phyloP scores from a whole-genome alignment of 2,888 invertebrate genomes.

The Poecilobothrus nobilitatus region DNA sequence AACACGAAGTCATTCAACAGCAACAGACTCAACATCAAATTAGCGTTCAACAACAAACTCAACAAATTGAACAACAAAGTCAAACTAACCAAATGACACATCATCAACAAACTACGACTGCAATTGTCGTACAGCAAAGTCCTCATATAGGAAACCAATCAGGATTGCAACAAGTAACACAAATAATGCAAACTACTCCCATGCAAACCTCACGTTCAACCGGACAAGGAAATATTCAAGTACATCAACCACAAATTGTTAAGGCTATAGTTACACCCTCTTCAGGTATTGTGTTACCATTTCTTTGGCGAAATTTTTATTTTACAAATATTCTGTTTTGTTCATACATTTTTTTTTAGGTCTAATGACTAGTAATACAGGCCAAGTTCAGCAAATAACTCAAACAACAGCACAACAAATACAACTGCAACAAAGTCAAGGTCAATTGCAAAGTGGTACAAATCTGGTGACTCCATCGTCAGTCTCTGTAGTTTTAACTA shows the following conservation, averaged over 20 bases:
- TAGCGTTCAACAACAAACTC: constrained; percentile 40
- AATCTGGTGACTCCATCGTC: constrained; percentile 33
- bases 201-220: constrained; percentile 32
- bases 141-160: constrained; percentile 23
- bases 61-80: constrained; percentile 27
- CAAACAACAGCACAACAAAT: constrained; percentile 34
- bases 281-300: constrained; percentile 21
- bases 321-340: too few relatives aligned
- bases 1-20: constrained; percentile 28
- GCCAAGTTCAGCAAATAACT: constrained; percentile 46
- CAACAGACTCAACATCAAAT: constrained; percentile 48
- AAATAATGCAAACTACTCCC: constrained; percentile 28
- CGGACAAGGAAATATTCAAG: constrained; percentile 22
- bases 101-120: constrained; percentile 25
- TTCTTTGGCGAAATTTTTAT: neutral
- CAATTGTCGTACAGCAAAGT: constrained; percentile 18
- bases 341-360: too few relatives aligned
- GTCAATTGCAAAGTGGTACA: constrained; percentile 29
- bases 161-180: constrained; percentile 26
- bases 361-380: constrained; percentile 35
- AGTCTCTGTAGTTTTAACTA: constrained; percentile 43
- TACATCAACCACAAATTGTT: constrained; percentile 42
- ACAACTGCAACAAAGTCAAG: constrained; percentile 23
- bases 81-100: constrained; percentile 45
- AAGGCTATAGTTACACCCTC: constrained; percentile 41